phyloP scores from a whole-genome alignment of 2,113 vertebrate genomes.

The Excalfactoria chinensis region DNA sequence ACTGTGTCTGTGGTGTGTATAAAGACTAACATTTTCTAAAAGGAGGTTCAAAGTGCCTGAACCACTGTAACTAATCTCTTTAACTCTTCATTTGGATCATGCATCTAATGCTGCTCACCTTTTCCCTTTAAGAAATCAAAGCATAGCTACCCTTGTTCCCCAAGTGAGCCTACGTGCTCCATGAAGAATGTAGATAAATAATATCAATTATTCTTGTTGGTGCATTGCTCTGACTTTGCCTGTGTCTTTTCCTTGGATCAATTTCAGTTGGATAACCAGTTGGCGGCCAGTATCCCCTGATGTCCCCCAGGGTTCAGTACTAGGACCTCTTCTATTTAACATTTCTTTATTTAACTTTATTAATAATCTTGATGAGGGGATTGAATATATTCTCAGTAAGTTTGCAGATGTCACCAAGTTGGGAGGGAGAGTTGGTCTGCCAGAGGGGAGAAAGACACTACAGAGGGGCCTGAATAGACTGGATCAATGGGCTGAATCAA shows the following conservation, averaged over 20 bases:
- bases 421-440: no score
- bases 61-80: neutral
- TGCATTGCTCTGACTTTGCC: conserved; percentile 18
- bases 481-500: no score
- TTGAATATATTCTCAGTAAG: no score
- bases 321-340: no score
- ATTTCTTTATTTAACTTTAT: no score
- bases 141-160: neutral
- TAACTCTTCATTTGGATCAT: neutral
- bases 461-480: no score
- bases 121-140: neutral
- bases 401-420: no score
- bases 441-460: no score
- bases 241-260: conserved; percentile 8
- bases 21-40: neutral
- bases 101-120: neutral
- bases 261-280: neutral
- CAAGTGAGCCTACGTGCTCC: neutral
- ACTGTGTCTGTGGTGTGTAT: neutral
- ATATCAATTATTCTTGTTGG: conserved; percentile 21
- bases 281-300: no score
- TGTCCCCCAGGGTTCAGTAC: no score
- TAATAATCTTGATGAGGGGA: no score
- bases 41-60: neutral
- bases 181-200: conserved; percentile 4